Evolutionary conservation across 2,888 invertebrate genomes (phyloP).

Genomic region (Gymnocheta viridis): DNA sequence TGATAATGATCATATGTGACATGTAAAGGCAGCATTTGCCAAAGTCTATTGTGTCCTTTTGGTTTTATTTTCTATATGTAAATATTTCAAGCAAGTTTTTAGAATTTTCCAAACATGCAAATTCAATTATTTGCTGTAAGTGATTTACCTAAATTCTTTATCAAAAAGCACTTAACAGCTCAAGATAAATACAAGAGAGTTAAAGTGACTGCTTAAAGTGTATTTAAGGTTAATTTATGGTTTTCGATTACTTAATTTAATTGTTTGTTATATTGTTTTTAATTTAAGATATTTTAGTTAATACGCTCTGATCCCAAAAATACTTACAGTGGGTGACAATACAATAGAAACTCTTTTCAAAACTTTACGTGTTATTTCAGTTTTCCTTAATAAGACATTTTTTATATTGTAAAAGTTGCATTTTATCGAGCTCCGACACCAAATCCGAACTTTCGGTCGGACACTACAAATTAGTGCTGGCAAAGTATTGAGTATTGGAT

Average conservation of each 20-base stretch:
- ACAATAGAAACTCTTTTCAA: no score
- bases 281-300: no score
- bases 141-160: constrained; percentile 17
- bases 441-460: no score
- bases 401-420: no score
- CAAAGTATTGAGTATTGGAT: no score
- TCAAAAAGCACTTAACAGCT: constrained; percentile 21
- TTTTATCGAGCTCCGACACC: no score
- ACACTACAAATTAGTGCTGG: no score
- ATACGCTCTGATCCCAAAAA: no score
- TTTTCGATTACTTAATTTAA: neutral
- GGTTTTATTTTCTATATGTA: neutral
- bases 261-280: neutral
- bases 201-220: neutral
- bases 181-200: neutral
- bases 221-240: neutral
- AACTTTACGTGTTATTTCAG: no score
- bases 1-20: constrained; percentile 2
- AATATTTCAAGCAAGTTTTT: neutral
- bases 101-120: neutral
- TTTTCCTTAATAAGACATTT: no score
- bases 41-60: neutral
- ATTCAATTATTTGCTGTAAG: neutral
- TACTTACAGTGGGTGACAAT: no score
- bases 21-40: neutral